These are phyloP conservation scores for Toxonevra muliebris DNA, from an alignment of 2,888 invertebrate species.

Conservation along the genomic window DNA sequence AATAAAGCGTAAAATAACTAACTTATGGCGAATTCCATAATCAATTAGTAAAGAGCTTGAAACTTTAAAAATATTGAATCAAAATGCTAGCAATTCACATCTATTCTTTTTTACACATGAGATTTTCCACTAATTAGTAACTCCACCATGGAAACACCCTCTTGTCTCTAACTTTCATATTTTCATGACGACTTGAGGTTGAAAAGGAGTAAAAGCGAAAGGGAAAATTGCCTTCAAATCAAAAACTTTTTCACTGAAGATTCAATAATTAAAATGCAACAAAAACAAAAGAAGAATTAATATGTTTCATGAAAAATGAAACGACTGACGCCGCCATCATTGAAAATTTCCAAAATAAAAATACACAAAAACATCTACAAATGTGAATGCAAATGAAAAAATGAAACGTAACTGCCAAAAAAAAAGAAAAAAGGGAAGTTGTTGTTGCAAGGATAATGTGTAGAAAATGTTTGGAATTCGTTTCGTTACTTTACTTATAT, in stretches of 20 bases:
- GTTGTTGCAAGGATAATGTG: conserved; percentile 25
- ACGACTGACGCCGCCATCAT: conserved; percentile 32
- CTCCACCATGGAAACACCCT: no score
- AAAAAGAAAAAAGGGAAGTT: conserved; percentile 1
- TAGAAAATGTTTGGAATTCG: conserved; percentile 31
- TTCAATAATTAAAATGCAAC: no score
- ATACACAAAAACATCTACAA: background rate
- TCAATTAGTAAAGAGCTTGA: no score
- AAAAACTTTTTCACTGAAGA: background rate
- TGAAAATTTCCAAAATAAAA: conserved; percentile 20
- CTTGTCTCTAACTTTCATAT: no score
- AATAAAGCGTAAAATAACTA: no score
- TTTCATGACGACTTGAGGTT: no score
- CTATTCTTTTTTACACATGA: no score
- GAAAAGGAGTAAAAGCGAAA: no score
- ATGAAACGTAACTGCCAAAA: background rate
- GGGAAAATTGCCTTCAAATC: background rate
- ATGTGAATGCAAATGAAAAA: background rate
- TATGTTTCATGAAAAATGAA: conserved; percentile 43
- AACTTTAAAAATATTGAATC: no score
- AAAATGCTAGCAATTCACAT: no score
- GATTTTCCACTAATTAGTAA: no score
- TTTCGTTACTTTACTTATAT: background rate
- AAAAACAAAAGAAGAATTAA: conserved; percentile 40
- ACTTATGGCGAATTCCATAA: no score